Conservation (phyloP, 2,113 vertebrate genomes). For the Dolichotis patagonum region DNA sequence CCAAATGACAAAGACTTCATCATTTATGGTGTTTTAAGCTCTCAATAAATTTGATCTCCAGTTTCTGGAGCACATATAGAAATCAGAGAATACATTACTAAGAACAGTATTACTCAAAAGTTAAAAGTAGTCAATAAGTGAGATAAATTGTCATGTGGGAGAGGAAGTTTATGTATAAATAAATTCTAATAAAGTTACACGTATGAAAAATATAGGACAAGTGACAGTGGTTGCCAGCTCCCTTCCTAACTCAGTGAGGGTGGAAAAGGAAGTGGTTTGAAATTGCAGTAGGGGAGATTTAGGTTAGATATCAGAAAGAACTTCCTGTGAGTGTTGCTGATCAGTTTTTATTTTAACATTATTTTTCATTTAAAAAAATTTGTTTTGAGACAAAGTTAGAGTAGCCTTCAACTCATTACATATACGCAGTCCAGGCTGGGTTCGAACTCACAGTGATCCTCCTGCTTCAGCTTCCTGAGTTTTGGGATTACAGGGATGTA, state of each 20-base stretch:
- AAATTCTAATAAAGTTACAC: slow-evolving; percentile 36
- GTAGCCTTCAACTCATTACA: not conserved
- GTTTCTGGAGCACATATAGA: slow-evolving; percentile 12
- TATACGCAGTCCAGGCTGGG: not conserved
- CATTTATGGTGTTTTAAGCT: slow-evolving; percentile 3
- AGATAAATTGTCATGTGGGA: not conserved
- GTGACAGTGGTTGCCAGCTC: slow-evolving; percentile 53
- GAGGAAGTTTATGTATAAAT: not conserved
- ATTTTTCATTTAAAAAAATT: not conserved
- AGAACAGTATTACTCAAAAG: slow-evolving; percentile 2
- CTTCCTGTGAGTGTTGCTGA: slow-evolving; percentile 25
- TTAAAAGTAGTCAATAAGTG: slow-evolving; percentile 56
- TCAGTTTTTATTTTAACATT: not conserved
- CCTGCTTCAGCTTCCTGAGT: not conserved
- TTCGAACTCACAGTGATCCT: not conserved
- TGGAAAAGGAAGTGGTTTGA: slow-evolving; percentile 70
- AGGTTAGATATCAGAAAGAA: slow-evolving; percentile 70
- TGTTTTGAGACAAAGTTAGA: not conserved
- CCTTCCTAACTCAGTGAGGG: slow-evolving; percentile 51
- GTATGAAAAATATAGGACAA: slow-evolving; percentile 28
- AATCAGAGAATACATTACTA: not conserved
- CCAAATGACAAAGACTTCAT: slow-evolving; percentile 42
- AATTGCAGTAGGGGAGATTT: slow-evolving; percentile 73
- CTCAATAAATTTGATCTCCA: slow-evolving; percentile 37
- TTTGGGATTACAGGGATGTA: not conserved